Base-by-base conservation (phyloP, 2,888 invertebrate genomes). In the Trissolcus brochymenae region DNA sequence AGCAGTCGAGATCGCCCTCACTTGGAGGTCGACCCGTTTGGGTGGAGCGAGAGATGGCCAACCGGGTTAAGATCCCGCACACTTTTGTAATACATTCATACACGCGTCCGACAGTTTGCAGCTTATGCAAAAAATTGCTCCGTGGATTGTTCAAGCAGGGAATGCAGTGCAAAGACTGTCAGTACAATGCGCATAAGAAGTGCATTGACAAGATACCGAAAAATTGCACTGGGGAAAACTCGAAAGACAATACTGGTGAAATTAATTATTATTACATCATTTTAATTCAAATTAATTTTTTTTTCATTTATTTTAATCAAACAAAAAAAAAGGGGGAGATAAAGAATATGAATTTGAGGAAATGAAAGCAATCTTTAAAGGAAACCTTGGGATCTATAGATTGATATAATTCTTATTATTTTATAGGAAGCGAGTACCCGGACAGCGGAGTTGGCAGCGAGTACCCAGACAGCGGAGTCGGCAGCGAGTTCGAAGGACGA, bases 21-120 rank as follows among this genome's bases (percentile, higher is more conserved):
- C 90, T 93, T 84, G 92, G 93, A 82, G 92, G 95, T 78, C 90
- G 94, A 68, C 92, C 94, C 3, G 90, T 92, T 19, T 94, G 94
- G 93, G 91, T 94, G 80, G 94, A 95, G 85, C 91, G 93, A 83
- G 94, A 94, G 86, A 91, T 93, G 83, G 93, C 94, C 4, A 84
- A 84, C 14, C 84, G 85, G 55, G 85, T 93, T 74, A 93, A 94
- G 87, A 95, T 97, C 86, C 98, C 99, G 41, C 99, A 99, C 90
- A 98, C 98, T 4, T 98, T 98, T 90, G 95, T 97, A 86, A 93
- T 99, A 80, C 99, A 99, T 91, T 95, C 96, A 65, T 99, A 99
- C 91, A 98, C 97, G 55, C 92, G 97, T 59, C 99, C 98, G 65
- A 99, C 99, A 0, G 95, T 99, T 17, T 99, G 99, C 89, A 96